Base-by-base conservation (phyloP, 2,113 vertebrate genomes). In the Propithecus coquereli region DNA sequence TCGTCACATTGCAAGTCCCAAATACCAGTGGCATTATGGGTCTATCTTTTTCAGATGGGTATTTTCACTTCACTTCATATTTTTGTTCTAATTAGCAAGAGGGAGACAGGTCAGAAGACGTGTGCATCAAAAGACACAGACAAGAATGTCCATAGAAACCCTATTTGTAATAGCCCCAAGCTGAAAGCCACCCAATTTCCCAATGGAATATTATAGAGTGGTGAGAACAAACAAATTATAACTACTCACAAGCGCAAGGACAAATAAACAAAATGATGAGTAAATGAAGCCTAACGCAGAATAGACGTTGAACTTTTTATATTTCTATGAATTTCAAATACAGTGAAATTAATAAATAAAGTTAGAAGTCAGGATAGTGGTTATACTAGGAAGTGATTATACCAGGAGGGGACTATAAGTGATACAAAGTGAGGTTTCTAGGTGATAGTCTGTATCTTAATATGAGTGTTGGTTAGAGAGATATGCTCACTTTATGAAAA, bases 81-180 rank as follows among this genome's bases (percentile, higher is more conserved):
- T 92, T 96, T 94, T 92, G 79, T 30, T 74, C 77, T 86, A 76
- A 85, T 82, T 93, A 66, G 11, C 17, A 93, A 96, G 61, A 94
- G 27, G 30, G 61, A 93, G 37, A 86, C 30, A 43, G 71, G 43
- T 90, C 43, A 82, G 91, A 94, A 94, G 30, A 81, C 7, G 90
- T 20, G 7, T 30, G 10, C 17, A 47, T 9, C 45, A 85, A 94
- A 96, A 76, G 30, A 50, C 66, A 59, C 47, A 45, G 8, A 68
- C 22, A 95, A 93, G 23, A 91, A 91, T 68, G n/a, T 73, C 93
- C 77, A 63, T 47, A 50, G 61, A 5, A 91, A 10, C 43, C 71
- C 14, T 92, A 74, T 81, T 73, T 96, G 25, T 92, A 81, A 85
- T 71, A 90, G 9, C 11, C 8, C 8, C 7, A 68, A 71, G 61